Conservation (phyloP, 2,113 vertebrate genomes). For the Forbesichthys papilliferus region DNA sequence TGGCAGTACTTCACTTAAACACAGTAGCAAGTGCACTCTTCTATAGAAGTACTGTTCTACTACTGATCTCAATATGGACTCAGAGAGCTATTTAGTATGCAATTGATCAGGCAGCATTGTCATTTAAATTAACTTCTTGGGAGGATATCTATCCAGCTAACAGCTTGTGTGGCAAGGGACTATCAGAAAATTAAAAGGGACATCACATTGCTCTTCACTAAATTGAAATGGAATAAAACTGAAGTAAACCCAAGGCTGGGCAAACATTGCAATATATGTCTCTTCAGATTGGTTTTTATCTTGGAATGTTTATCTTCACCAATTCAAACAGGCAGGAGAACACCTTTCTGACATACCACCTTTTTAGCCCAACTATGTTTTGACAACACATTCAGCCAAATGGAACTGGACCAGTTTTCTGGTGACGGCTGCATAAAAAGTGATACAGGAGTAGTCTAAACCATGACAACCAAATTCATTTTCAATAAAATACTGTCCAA, state of each 20-base stretch:
- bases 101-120: constrained; percentile 63
- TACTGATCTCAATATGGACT: constrained; percentile 43
- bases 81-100: constrained; percentile 67
- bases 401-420: constrained; percentile 20
- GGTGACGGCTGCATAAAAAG: constrained; percentile 24
- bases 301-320: constrained; percentile 32
- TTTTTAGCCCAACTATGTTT: constrained; percentile 21
- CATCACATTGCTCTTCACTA: constrained; percentile 38
- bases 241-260: constrained; percentile 19
- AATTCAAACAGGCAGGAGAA: constrained; percentile 12
- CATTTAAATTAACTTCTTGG: constrained; percentile 71
- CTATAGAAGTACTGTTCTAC: constrained; percentile 39
- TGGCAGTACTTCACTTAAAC: constrained; percentile 48
- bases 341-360: background rate
- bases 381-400: constrained; percentile 20
- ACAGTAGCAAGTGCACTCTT: constrained; percentile 37
- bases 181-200: constrained; percentile 71
- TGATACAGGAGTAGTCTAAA: constrained; percentile 35
- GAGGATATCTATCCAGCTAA: constrained; percentile 64
- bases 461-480: constrained; percentile 52
- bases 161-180: constrained; percentile 55
- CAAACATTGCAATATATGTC: constrained; percentile 53
- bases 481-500: constrained; percentile 43
- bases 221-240: constrained; percentile 58
- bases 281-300: constrained; percentile 39